Percentiles rank a stretch among this genome's conserved stretches.
Evolutionary conservation across 2,888 invertebrate species (phyloP).

Genomic region (Nematopogon swammerdamellus): DNA sequence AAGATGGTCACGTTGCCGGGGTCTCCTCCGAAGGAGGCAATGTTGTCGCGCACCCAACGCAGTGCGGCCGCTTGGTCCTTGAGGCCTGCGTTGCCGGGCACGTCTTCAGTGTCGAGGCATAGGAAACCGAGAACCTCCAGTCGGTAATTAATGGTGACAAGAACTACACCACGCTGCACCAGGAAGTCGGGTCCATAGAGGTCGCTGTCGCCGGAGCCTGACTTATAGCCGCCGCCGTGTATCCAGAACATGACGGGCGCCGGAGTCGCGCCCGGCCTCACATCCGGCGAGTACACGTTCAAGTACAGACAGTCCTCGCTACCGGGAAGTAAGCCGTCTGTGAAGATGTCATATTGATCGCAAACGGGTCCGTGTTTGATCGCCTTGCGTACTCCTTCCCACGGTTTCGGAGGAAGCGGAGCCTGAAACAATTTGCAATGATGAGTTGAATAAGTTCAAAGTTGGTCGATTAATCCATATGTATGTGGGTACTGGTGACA

Average conservation of each 20-base stretch:
- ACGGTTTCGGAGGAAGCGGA: conserved; percentile 26
- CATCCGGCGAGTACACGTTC: conserved; percentile 33
- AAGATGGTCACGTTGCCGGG: not conserved
- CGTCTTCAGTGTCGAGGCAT: conserved; percentile 21
- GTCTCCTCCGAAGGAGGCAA: not conserved
- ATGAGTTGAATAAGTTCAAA: too few relatives aligned
- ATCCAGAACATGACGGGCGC: conserved; percentile 37
- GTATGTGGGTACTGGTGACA: too few relatives aligned
- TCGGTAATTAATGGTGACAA: conserved; percentile 57
- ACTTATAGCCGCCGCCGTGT: conserved; percentile 42
- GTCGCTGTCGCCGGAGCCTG: conserved; percentile 40
- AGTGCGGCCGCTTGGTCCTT: not conserved
- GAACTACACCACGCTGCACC: conserved; percentile 43
- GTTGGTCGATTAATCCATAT: too few relatives aligned
- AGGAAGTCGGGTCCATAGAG: conserved; percentile 53
- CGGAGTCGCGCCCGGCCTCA: conserved; percentile 15
- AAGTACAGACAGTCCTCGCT: conserved; percentile 37
- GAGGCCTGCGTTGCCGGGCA: conserved; percentile 5
- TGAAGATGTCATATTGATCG: conserved; percentile 20
- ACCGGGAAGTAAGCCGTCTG: conserved; percentile 18
- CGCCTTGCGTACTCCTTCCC: conserved; percentile 31
- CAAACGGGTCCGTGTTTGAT: conserved; percentile 26
- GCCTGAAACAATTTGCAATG: conserved; percentile 20
- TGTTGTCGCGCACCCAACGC: not conserved
- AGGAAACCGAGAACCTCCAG: conserved; percentile 52